Conservation (phyloP, 2,888 invertebrate genomes). For the Drosophila greeni region DNA sequence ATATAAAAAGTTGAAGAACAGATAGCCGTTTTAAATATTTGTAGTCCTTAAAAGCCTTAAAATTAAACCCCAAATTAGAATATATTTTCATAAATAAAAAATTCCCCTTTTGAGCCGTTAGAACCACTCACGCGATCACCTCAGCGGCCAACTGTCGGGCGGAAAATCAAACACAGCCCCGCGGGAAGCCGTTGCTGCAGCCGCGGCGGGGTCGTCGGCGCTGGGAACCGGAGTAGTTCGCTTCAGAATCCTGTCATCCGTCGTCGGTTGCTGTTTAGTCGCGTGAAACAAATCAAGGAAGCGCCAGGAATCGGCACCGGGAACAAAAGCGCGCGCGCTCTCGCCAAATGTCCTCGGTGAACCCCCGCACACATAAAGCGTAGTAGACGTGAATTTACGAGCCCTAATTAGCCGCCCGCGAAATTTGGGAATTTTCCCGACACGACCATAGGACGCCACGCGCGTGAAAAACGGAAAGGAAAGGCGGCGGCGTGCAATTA, state of each 20-base stretch:
- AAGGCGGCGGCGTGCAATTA: slow-evolving; percentile 33
- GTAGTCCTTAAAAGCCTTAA: no score
- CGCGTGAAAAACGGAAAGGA: slow-evolving; percentile 24
- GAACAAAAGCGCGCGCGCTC: slow-evolving; percentile 26
- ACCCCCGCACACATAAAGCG: slow-evolving; percentile 59
- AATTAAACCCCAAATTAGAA: no score
- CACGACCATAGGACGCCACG: neutral
- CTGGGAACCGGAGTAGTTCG: slow-evolving; percentile 34
- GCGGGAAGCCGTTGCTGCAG: slow-evolving; percentile 1
- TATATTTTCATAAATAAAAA: neutral
- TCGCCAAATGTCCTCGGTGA: slow-evolving; percentile 22
- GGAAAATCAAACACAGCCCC: slow-evolving; percentile 32
- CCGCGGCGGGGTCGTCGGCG: slow-evolving; percentile 24
- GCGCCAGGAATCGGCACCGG: slow-evolving; percentile 38
- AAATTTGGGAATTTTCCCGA: slow-evolving; percentile 13
- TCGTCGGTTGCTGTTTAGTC: slow-evolving; percentile 68
- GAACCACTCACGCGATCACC: slow-evolving; percentile 25
- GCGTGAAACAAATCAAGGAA: slow-evolving; percentile 68
- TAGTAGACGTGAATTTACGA: slow-evolving; percentile 52
- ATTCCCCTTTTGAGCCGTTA: neutral
- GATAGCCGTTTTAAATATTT: no score
- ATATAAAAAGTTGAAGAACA: neutral
- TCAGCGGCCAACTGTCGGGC: slow-evolving; percentile 5
- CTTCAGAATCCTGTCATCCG: slow-evolving; percentile 41
- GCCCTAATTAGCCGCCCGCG: slow-evolving; percentile 58